Percentiles rank a stretch among this genome's conserved stretches.
Evolutionary conservation across 1,140 invertebrate genomes (phyloP).

Genomic region (Drosophila pectinifera): DNA sequence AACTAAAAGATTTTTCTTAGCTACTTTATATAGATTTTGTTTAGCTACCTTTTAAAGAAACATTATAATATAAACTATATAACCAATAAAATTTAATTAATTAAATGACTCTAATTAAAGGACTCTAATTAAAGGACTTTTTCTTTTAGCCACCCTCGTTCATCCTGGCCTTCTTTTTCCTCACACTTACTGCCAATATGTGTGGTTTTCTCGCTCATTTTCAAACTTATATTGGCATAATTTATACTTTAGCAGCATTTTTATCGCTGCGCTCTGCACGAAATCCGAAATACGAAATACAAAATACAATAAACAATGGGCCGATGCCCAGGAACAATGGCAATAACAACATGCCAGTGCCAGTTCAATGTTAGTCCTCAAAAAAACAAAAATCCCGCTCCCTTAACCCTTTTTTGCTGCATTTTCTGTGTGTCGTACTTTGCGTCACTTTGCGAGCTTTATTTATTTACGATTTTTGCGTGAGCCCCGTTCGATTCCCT

Average conservation of each 20-base stretch:
- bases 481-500: constrained; percentile 40
- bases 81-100: no score
- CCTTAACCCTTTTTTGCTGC: constrained; percentile 19
- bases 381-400: background rate
- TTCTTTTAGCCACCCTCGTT: background rate
- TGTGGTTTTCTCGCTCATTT: constrained; percentile 49
- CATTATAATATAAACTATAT: background rate
- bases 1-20: no score
- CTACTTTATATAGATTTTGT: no score
- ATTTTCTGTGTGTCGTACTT: constrained; percentile 37
- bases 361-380: constrained; percentile 71
- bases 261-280: constrained; percentile 77
- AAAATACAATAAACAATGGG: constrained; percentile 75
- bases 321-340: constrained; percentile 44
- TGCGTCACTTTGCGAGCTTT: constrained; percentile 57
- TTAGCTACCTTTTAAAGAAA: background rate
- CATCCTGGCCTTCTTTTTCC: constrained; percentile 7
- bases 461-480: constrained; percentile 67
- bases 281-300: constrained; percentile 62
- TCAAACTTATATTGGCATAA: constrained; percentile 75
- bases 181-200: constrained; percentile 1
- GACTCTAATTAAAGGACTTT: background rate
- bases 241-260: constrained; percentile 82
- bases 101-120: no score
- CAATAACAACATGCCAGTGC: constrained; percentile 36